Percentiles rank a stretch among this genome's conserved stretches.
Conservation (phyloP, 2,888 invertebrate genomes). For the Junonia oenone region DNA sequence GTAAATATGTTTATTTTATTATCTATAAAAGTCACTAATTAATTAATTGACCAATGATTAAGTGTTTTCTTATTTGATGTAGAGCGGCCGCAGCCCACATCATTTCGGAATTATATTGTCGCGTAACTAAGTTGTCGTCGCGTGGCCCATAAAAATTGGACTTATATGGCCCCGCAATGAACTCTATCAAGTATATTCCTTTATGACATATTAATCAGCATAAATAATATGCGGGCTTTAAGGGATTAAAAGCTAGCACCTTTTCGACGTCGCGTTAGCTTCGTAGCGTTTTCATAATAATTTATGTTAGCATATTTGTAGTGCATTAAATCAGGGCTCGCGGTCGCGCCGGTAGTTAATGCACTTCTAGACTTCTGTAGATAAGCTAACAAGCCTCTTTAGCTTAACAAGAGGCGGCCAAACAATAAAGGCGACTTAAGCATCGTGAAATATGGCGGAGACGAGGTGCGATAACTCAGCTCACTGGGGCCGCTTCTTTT, state of each 20-base stretch:
- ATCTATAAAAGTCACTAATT: conserved; percentile 76
- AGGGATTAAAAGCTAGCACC: conserved; percentile 18
- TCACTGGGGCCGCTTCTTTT: conserved; percentile 68
- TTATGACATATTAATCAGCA: conserved; percentile 33
- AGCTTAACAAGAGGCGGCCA: conserved; percentile 70
- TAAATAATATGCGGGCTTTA: conserved; percentile 27
- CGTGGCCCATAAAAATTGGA: conserved; percentile 43
- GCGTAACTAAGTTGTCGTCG: conserved; percentile 55
- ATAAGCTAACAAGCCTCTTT: conserved; percentile 75
- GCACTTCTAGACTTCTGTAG: conserved; percentile 66
- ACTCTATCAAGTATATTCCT: conserved; percentile 34
- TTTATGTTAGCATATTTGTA: conserved; percentile 19
- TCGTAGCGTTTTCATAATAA: conserved; percentile 9
- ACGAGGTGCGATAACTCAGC: conserved; percentile 71
- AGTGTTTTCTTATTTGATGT: conserved; percentile 53
- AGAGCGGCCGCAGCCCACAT: conserved; percentile 37
- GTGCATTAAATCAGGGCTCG: conserved; percentile 22
- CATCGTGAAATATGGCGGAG: conserved; percentile 72
- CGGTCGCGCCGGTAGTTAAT: conserved; percentile 39
- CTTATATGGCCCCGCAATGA: conserved; percentile 38
- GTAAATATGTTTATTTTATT: conserved; percentile 71
- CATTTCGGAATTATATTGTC: conserved; percentile 47
- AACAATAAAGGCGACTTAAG: conserved; percentile 73
- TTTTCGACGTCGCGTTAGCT: conserved; percentile 1
- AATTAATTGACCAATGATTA: conserved; percentile 77